Evolutionary conservation across 2,797 vertebrate genomes (phyloP).

Genomic region (Sebastes cheni): DNA sequence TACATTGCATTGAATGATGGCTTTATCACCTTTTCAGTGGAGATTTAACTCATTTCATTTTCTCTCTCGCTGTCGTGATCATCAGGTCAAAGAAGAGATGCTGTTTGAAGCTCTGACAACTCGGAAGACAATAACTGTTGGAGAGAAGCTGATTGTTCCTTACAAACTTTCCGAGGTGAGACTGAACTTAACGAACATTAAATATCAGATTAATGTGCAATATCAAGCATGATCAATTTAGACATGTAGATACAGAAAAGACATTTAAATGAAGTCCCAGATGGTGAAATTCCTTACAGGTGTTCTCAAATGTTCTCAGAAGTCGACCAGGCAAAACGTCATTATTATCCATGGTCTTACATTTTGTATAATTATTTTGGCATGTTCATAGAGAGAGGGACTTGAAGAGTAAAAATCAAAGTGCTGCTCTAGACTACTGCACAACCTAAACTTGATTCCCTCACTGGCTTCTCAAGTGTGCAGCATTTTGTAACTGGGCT

Average conservation of each 20-base stretch:
- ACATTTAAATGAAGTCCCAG: not conserved
- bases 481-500: not conserved
- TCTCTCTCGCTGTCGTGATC: conserved; percentile 13
- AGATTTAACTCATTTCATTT: not conserved
- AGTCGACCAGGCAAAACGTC: not conserved
- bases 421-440: not conserved
- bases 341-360: not conserved
- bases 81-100: conserved; percentile 98
- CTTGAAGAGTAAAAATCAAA: not conserved
- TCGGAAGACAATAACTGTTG: conserved; percentile 95
- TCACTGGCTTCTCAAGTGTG: not conserved
- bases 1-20: not conserved
- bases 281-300: not conserved
- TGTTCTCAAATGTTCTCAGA: not conserved
- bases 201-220: not conserved
- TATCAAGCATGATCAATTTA: not conserved
- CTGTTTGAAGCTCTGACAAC: conserved; percentile 96
- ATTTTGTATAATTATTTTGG: not conserved
- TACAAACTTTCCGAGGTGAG: conserved; percentile 95
- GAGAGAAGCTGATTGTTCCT: conserved; percentile 95
- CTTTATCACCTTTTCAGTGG: not conserved
- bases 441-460: not conserved
- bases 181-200: not conserved
- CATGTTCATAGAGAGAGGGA: not conserved
- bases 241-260: not conserved